phyloP scores from a whole-genome alignment of 2,113 vertebrate genomes.

The Rhagologus leucostigma region DNA sequence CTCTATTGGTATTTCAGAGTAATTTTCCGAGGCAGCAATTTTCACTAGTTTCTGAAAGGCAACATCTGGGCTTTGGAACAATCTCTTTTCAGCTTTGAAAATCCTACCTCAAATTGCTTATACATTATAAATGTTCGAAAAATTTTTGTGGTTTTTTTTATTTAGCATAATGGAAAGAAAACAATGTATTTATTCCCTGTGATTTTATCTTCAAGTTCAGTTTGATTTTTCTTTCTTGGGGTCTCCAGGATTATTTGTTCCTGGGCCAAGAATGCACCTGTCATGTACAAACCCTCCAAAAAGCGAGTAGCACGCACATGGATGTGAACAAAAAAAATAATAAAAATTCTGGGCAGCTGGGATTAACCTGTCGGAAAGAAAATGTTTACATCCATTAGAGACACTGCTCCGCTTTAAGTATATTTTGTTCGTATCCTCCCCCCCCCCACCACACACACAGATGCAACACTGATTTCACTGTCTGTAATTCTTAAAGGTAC shows the following conservation, averaged over 20 bases:
- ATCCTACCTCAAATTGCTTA: slow-evolving; percentile 34
- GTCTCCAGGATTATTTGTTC: slow-evolving; percentile 9
- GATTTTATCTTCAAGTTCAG: not conserved
- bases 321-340: not conserved
- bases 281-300: not conserved
- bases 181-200: not conserved
- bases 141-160: not conserved
- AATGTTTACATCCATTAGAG: not conserved
- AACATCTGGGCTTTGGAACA: slow-evolving; percentile 53
- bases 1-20: slow-evolving; percentile 8
- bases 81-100: slow-evolving; percentile 46
- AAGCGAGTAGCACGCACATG: not conserved
- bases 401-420: not conserved
- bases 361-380: not conserved
- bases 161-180: not conserved
- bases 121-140: not conserved
- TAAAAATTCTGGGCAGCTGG: not conserved
- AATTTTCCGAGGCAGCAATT: slow-evolving; percentile 48
- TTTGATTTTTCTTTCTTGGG: not conserved
- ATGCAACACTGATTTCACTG: not conserved
- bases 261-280: slow-evolving; percentile 27
- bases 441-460: rapidly evolving
- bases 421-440: not conserved
- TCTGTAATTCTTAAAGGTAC: not conserved
- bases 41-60: slow-evolving; percentile 43